Conservation (phyloP, 1,140 invertebrate species). For the Himalopsyche phryganea region DNA sequence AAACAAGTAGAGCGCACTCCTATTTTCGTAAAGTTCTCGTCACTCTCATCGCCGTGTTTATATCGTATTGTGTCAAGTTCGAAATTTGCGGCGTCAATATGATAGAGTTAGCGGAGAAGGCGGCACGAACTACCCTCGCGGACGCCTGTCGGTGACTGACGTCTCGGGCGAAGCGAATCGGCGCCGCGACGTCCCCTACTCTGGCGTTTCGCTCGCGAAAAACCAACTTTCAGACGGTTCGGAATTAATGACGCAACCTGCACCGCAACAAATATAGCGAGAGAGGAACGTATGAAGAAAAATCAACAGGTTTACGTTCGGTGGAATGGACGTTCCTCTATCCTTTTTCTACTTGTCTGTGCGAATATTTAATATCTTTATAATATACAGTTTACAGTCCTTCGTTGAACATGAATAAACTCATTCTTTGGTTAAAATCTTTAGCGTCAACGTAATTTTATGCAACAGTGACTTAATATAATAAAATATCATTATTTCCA, state of each 20-base stretch:
- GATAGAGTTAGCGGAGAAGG: not conserved
- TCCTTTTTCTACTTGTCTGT: no score
- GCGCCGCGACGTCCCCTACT: conserved; percentile 2
- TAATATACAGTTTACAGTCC: no score
- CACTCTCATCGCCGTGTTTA: conserved; percentile 2
- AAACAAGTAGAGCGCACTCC: conserved; percentile 8
- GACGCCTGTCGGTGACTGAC: conserved; percentile 9
- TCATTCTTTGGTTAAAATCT: no score
- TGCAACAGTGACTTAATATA: no score
- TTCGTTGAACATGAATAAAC: no score
- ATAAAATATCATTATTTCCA: no score
- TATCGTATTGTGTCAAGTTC: conserved; percentile 10
- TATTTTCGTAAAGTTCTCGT: not conserved
- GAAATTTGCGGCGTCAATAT: not conserved
- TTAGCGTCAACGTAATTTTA: no score
- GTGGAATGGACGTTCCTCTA: no score
- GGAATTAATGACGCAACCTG: conserved; percentile 26
- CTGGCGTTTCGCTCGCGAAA: conserved; percentile 5
- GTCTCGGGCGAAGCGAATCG: not conserved
- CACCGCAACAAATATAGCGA: conserved; percentile 24
- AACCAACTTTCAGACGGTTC: conserved; percentile 19
- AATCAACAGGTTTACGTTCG: conserved; percentile 19
- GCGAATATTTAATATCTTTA: no score
- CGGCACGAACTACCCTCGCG: not conserved
- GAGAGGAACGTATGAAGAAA: conserved; percentile 19